Conservation (phyloP, 2,797 vertebrate genomes). For the Betta splendens region DNA sequence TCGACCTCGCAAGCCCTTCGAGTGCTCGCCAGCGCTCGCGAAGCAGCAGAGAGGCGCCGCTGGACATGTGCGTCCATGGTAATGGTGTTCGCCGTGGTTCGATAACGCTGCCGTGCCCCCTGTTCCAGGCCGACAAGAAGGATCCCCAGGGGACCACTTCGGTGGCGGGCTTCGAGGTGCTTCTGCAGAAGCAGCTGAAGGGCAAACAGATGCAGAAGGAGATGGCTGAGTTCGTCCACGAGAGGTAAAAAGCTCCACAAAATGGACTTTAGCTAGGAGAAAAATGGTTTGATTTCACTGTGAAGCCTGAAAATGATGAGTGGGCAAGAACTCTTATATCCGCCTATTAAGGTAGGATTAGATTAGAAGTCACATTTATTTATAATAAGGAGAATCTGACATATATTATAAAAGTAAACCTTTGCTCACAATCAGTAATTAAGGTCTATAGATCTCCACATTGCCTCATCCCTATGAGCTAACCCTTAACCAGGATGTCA, state of each 20-base stretch:
- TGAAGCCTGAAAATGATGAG: too few species aligned
- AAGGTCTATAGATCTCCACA: neutral
- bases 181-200: conserved; percentile 97
- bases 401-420: too few species aligned
- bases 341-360: too few species aligned
- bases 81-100: neutral
- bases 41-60: conserved; percentile 21
- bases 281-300: too few species aligned
- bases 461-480: neutral
- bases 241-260: conserved; percentile 87
- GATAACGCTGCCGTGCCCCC: conserved; percentile 27
- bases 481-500: conserved; percentile 9
- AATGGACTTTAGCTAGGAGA: too few species aligned
- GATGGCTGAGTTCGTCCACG: conserved; percentile 96
- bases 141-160: conserved; percentile 92
- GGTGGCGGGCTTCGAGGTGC: conserved; percentile 92
- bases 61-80: conserved; percentile 11
- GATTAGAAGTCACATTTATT: too few species aligned
- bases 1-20: conserved; percentile 29
- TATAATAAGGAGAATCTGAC: too few species aligned
- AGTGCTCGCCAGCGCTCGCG: conserved; percentile 16
- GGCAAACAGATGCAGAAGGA: conserved; percentile 99
- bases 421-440: conserved; percentile 3
- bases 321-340: too few species aligned
- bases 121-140: conserved; percentile 89